These are phyloP conservation scores for Lethrus apterus DNA, from an alignment of 1,140 invertebrate species.

Conservation along the genomic window DNA sequence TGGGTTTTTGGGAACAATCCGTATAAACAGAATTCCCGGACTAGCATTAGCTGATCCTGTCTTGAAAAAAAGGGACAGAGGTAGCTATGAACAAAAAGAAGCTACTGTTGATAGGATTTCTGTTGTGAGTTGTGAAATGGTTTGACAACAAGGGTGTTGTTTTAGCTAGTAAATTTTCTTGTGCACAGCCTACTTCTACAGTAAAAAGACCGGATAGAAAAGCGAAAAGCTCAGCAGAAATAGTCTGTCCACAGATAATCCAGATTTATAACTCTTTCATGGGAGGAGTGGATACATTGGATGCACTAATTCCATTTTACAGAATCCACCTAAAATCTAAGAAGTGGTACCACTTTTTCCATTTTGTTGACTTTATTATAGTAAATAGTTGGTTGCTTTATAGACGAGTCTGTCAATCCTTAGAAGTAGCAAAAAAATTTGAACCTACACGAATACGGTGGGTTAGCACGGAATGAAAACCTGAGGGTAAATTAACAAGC, in stretches of 20 bases:
- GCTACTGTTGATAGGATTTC: neutral
- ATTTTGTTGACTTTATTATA: neutral
- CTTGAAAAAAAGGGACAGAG: slow-evolving; percentile 12
- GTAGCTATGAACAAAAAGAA: slow-evolving; percentile 1
- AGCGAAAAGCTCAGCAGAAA: neutral
- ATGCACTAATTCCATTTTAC: neutral
- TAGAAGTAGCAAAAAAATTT: neutral
- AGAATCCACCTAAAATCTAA: slow-evolving; percentile 1
- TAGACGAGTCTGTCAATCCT: too few species aligned
- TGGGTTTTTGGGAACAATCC: too few species aligned
- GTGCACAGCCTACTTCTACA: neutral
- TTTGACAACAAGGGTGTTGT: slow-evolving; percentile 34
- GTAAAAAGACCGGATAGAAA: slow-evolving; percentile 2
- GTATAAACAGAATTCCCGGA: slow-evolving; percentile 10
- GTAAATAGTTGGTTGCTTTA: slow-evolving; percentile 4
- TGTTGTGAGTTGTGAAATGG: slow-evolving; percentile 19
- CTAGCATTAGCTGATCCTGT: neutral
- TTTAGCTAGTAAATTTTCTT: slow-evolving; percentile 28
- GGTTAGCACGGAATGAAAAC: too few species aligned
- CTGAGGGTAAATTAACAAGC: too few species aligned
- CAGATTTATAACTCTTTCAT: too few species aligned
- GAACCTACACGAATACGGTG: too few species aligned
- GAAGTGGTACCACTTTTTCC: slow-evolving; percentile 2
- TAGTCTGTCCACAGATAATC: too few species aligned
- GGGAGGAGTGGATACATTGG: neutral